Base-by-base conservation (phyloP, 2,888 invertebrate genomes). In the Amphipoea oculea region DNA sequence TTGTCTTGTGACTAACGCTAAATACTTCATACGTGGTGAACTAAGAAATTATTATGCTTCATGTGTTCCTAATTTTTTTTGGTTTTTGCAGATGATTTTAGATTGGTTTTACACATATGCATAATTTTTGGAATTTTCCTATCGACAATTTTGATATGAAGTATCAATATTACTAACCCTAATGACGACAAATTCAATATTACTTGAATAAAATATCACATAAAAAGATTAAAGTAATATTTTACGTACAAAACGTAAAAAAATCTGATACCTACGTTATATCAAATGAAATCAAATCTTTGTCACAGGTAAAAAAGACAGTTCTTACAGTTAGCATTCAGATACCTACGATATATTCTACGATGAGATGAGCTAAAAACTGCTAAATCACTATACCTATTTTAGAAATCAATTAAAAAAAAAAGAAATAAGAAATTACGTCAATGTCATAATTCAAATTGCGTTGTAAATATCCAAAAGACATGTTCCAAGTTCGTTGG, bases 1-100 rank as follows among this genome's bases (percentile, higher is more conserved):
- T 73, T 84, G 40, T 40, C 40, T 40, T 40, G 73, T 90, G 91
- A 90, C 88, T 89, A 90, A 90, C 79, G 73, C 76, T 51, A 67
- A 70, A 79, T 74, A 79, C 68, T 73, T 79, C 62, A 57, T 81
- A 81, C 78, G 72, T 36, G 70, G 62, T 75, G 51, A 79, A 85
- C 81, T 85, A 76, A 65, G n/a, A 67, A 77, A 72, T 74, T 29
- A 81, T 65, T 65, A 65, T 67, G 14, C 63, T 60, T 17, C 11
- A 78, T 68, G 29, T 72, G 81, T 85, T 89, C 88, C 88, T 89
- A 66, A 76, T 72, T 76, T 74, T 83, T 81, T 67, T 62, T 14
- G 1, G 29, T 70, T 73, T 76, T 57, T 66, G 12, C 66, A 6
- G 12, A 70, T 75, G 2, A 40, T 80, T n/a, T 62, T 68, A 29